Evolutionary conservation across 2,888 invertebrate species (phyloP).

Genomic region (Ectemnius lituratus): DNA sequence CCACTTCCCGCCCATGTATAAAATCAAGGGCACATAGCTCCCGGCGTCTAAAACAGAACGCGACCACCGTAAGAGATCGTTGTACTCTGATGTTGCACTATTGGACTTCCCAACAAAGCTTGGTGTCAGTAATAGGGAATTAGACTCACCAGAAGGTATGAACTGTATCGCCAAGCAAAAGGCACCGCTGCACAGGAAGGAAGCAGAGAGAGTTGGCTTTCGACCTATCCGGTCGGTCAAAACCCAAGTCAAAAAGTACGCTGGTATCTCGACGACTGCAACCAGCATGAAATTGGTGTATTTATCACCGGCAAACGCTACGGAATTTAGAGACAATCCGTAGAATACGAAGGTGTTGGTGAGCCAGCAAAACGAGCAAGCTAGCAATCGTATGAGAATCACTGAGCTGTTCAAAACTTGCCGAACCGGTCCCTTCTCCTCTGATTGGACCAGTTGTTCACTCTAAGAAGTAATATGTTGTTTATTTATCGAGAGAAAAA

Average conservation of each 20-base stretch:
- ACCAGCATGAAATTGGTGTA: conserved; percentile 88
- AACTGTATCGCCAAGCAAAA: conserved; percentile 82
- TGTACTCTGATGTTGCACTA: no score
- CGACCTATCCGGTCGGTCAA: conserved; percentile 80
- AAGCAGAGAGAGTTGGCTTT: conserved; percentile 82
- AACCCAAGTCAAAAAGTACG: conserved; percentile 82
- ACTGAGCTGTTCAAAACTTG: conserved; percentile 80
- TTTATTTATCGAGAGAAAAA: background rate
- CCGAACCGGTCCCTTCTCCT: conserved; percentile 60
- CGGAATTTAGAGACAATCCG: conserved; percentile 88
- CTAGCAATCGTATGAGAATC: conserved; percentile 80
- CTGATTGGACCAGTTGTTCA: conserved; percentile 26
- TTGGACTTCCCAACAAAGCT: background rate
- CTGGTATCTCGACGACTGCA: conserved; percentile 86
- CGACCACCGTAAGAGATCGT: no score
- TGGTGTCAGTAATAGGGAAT: background rate
- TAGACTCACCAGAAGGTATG: conserved; percentile 79
- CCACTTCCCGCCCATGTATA: conserved; percentile 83
- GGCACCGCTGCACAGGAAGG: conserved; percentile 82
- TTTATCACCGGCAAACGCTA: conserved; percentile 86
- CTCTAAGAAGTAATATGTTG: conserved; percentile 31
- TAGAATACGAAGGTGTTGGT: conserved; percentile 89
- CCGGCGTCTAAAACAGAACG: conserved; percentile 73
- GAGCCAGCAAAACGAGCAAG: conserved; percentile 89
- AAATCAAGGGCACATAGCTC: conserved; percentile 79